A percentile compares a stretch with the other conserved stretches of the same genome.
These are phyloP conservation scores for Chalcis sispes DNA, from an alignment of 2,888 invertebrate species.

Conservation along the genomic window DNA sequence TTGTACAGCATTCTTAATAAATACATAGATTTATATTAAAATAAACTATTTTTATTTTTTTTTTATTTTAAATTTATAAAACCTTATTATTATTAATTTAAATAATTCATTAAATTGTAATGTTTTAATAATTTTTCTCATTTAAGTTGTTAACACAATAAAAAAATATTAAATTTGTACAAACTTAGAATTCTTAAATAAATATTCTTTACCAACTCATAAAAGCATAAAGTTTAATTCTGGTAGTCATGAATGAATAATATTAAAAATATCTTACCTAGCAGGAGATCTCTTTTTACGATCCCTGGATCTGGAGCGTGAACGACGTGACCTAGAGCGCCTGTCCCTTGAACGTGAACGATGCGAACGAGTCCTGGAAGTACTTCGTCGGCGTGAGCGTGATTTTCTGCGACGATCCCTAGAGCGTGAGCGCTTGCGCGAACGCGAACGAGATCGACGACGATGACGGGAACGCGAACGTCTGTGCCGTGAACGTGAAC, in stretches of 20 bases:
- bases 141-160: background rate
- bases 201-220: background rate
- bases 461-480: slow-evolving; percentile 80
- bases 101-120: too few species aligned
- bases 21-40: slow-evolving; percentile 5
- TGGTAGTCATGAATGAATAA: too few species aligned
- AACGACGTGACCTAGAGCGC: slow-evolving; percentile 73
- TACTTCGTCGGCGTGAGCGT: slow-evolving; percentile 71
- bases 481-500: slow-evolving; percentile 75
- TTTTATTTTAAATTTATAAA: background rate
- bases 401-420: slow-evolving; percentile 72
- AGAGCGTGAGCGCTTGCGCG: slow-evolving; percentile 70
- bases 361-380: slow-evolving; percentile 69
- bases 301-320: slow-evolving; percentile 72
- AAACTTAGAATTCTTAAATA: background rate
- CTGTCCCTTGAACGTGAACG: slow-evolving; percentile 76
- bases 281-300: slow-evolving; percentile 69
- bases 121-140: background rate
- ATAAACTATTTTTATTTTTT: background rate
- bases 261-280: slow-evolving; percentile 35
- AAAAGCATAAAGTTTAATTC: background rate
- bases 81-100: too few species aligned
- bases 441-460: slow-evolving; percentile 78
- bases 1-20: slow-evolving; percentile 16
- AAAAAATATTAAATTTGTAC: background rate